phyloP scores from a whole-genome alignment of 2,113 vertebrate species.

The Catharus bicknelli region DNA sequence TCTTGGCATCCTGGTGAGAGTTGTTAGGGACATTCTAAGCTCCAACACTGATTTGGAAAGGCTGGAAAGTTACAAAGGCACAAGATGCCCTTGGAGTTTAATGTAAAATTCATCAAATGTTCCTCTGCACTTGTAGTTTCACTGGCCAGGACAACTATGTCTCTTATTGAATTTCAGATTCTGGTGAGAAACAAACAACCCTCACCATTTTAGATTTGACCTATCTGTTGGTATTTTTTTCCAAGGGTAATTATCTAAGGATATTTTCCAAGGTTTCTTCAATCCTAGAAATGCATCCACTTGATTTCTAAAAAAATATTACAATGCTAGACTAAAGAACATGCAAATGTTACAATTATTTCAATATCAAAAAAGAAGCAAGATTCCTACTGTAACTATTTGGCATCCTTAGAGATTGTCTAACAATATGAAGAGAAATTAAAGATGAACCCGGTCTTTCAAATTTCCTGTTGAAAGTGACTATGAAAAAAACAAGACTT shows the following conservation, averaged over 20 bases:
- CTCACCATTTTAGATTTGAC: not conserved
- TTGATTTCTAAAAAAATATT: not conserved
- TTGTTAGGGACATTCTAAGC: not conserved
- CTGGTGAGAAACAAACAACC: not conserved
- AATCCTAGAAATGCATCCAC: not conserved
- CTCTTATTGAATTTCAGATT: not conserved
- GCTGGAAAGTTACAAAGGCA: not conserved
- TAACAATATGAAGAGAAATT: not conserved
- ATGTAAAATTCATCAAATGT: not conserved
- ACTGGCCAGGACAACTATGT: not conserved
- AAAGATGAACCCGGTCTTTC: not conserved
- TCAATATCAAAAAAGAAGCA: not conserved
- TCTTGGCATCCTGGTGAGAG: not conserved
- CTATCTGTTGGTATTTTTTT: accelerated
- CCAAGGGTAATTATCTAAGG: not conserved
- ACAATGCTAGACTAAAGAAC: not conserved
- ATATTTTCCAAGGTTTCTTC: not conserved
- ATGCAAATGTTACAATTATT: not conserved
- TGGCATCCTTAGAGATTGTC: not conserved
- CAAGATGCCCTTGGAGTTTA: not conserved
- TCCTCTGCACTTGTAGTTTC: not conserved
- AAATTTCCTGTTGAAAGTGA: not conserved
- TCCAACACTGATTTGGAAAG: not conserved
- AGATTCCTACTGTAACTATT: not conserved
- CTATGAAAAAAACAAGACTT: not conserved